A percentile compares a stretch with the other conserved stretches of the same genome.
phyloP scores from a whole-genome alignment of 1,140 invertebrate genomes.

The Nymphalis io region DNA sequence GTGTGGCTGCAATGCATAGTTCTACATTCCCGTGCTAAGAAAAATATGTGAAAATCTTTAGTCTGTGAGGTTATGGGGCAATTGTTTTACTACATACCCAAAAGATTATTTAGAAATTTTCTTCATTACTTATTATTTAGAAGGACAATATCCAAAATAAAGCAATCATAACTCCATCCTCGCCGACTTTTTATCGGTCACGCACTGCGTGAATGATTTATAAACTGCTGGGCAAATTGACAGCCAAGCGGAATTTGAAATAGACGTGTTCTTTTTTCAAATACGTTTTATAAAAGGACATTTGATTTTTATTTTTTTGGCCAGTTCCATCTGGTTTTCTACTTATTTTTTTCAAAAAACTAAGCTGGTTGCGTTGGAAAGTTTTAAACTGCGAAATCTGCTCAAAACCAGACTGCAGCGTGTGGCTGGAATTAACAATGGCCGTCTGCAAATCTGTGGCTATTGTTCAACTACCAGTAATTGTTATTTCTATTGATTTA shows the following conservation, averaged over 20 bases:
- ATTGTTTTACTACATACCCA: too few species aligned
- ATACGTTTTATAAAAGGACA: conserved; percentile 28
- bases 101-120: too few species aligned
- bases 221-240: conserved; percentile 39
- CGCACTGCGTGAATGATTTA: conserved; percentile 43
- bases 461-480: conserved; percentile 3
- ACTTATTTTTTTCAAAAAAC: conserved; percentile 25
- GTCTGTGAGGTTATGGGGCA: too few species aligned
- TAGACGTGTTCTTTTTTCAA: conserved; percentile 16
- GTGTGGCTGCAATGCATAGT: too few species aligned
- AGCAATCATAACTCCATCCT: neutral
- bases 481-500: conserved; percentile 2
- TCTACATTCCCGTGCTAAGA: too few species aligned
- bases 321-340: conserved; percentile 22
- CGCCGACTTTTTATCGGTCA: conserved; percentile 1
- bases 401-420: conserved; percentile 28
- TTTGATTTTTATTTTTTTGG: conserved; percentile 36
- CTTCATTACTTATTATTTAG: too few species aligned
- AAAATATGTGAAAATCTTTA: too few species aligned
- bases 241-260: conserved; percentile 25
- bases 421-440: conserved; percentile 32
- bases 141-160: neutral
- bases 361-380: conserved; percentile 25
- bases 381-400: conserved; percentile 38
- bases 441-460: conserved; percentile 6